Percentiles rank a stretch among this genome's conserved stretches.
phyloP scores from a whole-genome alignment of 2,888 invertebrate species.

The Arctia plantaginis region DNA sequence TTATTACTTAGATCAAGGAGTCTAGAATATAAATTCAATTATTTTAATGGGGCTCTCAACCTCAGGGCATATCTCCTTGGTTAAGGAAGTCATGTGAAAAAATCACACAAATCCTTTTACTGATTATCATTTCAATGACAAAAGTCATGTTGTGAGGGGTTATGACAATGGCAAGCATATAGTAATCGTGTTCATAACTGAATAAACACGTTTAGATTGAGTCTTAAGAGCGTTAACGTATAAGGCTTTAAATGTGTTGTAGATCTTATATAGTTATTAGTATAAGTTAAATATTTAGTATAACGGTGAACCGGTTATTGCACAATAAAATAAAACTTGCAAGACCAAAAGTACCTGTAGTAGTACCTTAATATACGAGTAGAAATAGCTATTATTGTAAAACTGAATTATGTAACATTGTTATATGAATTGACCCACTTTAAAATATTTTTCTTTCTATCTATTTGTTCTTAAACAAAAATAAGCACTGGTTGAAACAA shows the following conservation, averaged over 20 bases:
- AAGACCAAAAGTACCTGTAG: background rate
- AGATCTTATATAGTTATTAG: background rate
- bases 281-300: background rate
- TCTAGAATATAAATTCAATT: slow-evolving; percentile 25
- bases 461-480: background rate
- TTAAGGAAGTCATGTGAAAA: slow-evolving; percentile 82
- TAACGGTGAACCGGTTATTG: background rate
- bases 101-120: slow-evolving; percentile 82
- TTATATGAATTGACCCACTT: background rate
- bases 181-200: slow-evolving; percentile 50
- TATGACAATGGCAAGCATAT: slow-evolving; percentile 62
- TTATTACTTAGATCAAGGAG: slow-evolving; percentile 35
- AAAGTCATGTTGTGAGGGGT: slow-evolving; percentile 77
- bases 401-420: background rate
- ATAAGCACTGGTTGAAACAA: background rate
- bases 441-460: background rate
- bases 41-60: slow-evolving; percentile 65
- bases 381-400: background rate
- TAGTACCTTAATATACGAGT: background rate
- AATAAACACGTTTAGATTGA: slow-evolving; percentile 29
- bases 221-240: slow-evolving; percentile 11
- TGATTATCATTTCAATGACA: slow-evolving; percentile 86
- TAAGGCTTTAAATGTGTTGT: background rate
- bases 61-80: slow-evolving; percentile 85
- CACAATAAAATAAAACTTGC: background rate